These are phyloP conservation scores for Ommatoiulus sabulosus DNA, from an alignment of 2,888 invertebrate species.

Conservation along the genomic window DNA sequence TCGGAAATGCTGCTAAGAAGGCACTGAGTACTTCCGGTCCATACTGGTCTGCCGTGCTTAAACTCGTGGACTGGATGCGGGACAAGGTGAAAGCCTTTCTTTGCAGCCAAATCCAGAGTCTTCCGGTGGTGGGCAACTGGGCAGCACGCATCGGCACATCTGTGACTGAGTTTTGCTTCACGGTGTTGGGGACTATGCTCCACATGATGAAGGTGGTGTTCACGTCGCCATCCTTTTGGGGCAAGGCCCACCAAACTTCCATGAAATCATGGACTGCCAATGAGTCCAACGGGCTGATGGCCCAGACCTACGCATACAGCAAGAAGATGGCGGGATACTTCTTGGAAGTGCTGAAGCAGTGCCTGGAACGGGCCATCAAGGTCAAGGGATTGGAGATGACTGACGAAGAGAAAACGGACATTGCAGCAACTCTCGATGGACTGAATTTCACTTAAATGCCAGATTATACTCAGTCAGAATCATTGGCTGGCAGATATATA, in stretches of 20 bases:
- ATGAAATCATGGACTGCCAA: conserved; percentile 28
- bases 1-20: conserved; percentile 30
- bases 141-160: neutral
- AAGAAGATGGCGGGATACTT: conserved; percentile 49
- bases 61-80: conserved; percentile 33
- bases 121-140: conserved; percentile 15
- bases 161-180: conserved; percentile 11
- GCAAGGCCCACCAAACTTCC: neutral
- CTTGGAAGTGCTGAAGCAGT: conserved; percentile 21
- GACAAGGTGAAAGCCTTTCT: conserved; percentile 45
- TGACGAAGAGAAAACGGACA: neutral
- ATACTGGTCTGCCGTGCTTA: neutral
- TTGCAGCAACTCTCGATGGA: neutral
- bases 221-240: conserved; percentile 18
- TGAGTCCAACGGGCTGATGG: conserved; percentile 29
- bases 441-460: neutral
- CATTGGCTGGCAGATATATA: too few species aligned
- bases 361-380: conserved; percentile 45
- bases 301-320: conserved; percentile 49
- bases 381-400: conserved; percentile 22
- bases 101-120: neutral
- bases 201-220: conserved; percentile 47
- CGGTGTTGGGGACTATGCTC: conserved; percentile 10
- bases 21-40: neutral
- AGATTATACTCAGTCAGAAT: too few species aligned